Percentiles rank a stretch among this genome's conserved stretches.
Conservation (phyloP, 2,888 invertebrate species). For the Patella depressa region DNA sequence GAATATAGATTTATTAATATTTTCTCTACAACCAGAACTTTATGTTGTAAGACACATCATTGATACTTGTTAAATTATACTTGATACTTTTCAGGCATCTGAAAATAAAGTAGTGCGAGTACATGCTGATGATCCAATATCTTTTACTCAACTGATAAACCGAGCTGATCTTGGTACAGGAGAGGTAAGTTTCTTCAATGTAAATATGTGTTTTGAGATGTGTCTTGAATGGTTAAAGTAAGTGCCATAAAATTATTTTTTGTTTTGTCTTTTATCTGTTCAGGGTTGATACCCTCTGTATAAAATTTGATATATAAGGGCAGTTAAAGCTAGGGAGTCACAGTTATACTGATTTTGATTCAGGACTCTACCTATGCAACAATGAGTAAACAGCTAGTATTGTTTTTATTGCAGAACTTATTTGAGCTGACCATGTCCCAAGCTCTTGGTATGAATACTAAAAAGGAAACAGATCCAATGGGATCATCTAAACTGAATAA, state of each 20-base stretch:
- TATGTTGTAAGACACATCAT: not conserved
- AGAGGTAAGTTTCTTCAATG: conserved; percentile 72
- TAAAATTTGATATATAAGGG: no score
- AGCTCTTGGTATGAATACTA: conserved; percentile 79
- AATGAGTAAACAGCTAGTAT: no score
- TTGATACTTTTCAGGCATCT: conserved; percentile 46
- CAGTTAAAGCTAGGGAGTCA: no score
- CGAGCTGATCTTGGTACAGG: conserved; percentile 76
- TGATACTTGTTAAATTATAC: not conserved
- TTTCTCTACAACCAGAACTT: not conserved
- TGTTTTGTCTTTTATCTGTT: no score
- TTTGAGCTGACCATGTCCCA: conserved; percentile 94
- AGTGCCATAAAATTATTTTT: no score
- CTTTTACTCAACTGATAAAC: conserved; percentile 82
- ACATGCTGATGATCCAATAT: conserved; percentile 89
- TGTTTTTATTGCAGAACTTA: conserved; percentile 76
- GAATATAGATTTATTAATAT: not conserved
- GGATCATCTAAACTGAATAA: conserved; percentile 76
- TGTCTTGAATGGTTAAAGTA: no score
- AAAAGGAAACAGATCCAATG: conserved; percentile 73
- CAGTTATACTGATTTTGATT: no score
- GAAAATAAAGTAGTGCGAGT: conserved; percentile 79
- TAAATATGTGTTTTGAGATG: no score
- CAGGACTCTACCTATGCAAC: no score
- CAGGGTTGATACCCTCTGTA: no score